phyloP scores from a whole-genome alignment of 2,888 invertebrate species.

The Orthonevra nobilis region DNA sequence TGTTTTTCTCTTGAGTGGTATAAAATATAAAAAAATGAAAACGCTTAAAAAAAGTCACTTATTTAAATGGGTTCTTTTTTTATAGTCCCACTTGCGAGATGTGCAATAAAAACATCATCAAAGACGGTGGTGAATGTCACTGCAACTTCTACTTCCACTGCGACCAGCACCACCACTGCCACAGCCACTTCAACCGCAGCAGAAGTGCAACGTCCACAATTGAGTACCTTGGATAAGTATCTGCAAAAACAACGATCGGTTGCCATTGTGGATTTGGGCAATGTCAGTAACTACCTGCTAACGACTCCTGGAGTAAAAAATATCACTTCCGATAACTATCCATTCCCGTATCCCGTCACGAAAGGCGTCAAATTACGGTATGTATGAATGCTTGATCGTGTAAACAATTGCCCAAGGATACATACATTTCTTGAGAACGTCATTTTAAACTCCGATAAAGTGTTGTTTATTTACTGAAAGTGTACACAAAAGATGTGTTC shows the following conservation, averaged over 20 bases:
- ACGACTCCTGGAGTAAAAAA: slow-evolving; percentile 22
- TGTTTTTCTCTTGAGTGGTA: slow-evolving; percentile 54
- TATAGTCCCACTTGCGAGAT: slow-evolving; percentile 52
- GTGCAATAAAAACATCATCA: slow-evolving; percentile 24
- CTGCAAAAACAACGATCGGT: slow-evolving; percentile 37
- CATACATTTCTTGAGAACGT: no score
- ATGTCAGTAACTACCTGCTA: not conserved
- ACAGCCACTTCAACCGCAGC: not conserved
- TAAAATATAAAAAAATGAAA: not conserved
- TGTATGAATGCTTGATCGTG: no score
- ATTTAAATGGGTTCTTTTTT: slow-evolving; percentile 28
- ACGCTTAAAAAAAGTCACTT: no score
- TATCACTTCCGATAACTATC: slow-evolving; percentile 52
- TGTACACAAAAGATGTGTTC: no score
- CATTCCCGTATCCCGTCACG: slow-evolving; percentile 49
- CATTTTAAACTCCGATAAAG: no score
- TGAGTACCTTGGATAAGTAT: slow-evolving; percentile 58
- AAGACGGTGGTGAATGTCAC: no score
- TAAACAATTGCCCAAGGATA: not conserved
- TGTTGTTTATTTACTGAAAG: no score
- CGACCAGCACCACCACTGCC: no score
- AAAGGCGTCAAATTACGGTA: slow-evolving; percentile 35
- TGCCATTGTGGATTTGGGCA: slow-evolving; percentile 16
- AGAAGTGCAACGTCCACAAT: slow-evolving; percentile 46
- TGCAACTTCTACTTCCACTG: no score